Evolutionary conservation across 2,888 invertebrate species (phyloP), one percentile per base, ranked within the genome.

Genomic region (Sphinx pinastri): DNA sequence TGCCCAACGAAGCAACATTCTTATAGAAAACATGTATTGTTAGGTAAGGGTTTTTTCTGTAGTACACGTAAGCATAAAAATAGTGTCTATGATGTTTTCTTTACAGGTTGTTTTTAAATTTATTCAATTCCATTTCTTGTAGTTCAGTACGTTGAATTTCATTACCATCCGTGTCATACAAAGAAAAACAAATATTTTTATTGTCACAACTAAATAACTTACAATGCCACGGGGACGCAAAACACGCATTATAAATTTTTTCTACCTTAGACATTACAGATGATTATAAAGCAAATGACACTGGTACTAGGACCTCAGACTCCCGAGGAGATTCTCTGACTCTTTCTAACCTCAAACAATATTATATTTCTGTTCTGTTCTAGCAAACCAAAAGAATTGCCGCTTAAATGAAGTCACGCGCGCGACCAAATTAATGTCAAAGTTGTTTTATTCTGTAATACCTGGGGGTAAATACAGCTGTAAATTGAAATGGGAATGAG

Each of bases 271-370:
- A 88, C 86, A 86, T 90, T 89, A 88, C 85, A 81, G 77, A 73
- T 87, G 87, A 91, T 91, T 91, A 91, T 86, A 74, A 84, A 80
- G 84, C 88, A 88, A 91, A 90, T 89, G 91, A 88, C 87, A 84
- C 81, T 91, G 91, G 89, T 81, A 81, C 88, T 91, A 90, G 89
- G 82, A 85, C 82, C 81, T 80, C 77, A 81, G 79, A 81, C 78
- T 80, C 82, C 79, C 78, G 74, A 81, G 75, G 81, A 69, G 68
- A 66, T 79, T 70, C 73, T 72, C 71, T 73, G 66, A 79, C 85
- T 82, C 82, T 71, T 72, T 87, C 83, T 71, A 78, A 75, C 86
- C 66, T 73, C 70, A 59, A 31, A 51, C 47, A 13, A 67, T 68
- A 68, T 67, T 38, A 76, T 80, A 71, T 70, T 25, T 74, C 78